Base-by-base conservation (phyloP, 2,888 invertebrate genomes). In the Drosophila mimetica region DNA sequence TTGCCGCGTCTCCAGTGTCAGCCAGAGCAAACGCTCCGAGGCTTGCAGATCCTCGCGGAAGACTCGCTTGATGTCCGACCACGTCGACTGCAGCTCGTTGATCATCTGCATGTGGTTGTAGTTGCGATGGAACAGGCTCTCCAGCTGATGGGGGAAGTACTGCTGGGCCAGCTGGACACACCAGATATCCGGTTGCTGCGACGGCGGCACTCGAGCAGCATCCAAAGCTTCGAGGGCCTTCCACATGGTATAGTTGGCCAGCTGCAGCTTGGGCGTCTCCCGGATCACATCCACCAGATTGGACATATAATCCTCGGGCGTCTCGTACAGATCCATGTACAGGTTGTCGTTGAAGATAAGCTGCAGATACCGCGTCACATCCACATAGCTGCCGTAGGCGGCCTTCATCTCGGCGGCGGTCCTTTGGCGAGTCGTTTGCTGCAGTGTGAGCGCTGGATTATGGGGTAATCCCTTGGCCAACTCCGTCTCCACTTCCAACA, bases 171-270 rank as follows among this genome's bases (percentile, higher is more conserved):
- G 78, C 34, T 87, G 81, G 5, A 90, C 79, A 41, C 91, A 91
- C 76, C 90, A 89, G 4, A 78, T 77, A 2, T 75, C 76, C 1
- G 76, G 76, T 61, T 83, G 76, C 9, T 81, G 79, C 0, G 51
- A 16, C 0, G 16, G 42, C 4, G 81, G 79, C 2, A 84, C 76
- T 0, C 78, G 74, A 2, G 86, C 84, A 8, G 78, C 76, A n/a
- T 90, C 89, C 13, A 91, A 70, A 4, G 78, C 79, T n/a, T 88
- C 77, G 39, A 91, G 37, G 0, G 89, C 83, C 0, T 90, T 88
- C 89, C 91, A 91, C 77, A 91, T 91, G 0, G 91, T 90, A 7
- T 91, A 91, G 52, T 91, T 91, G 34, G 91, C 91, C 50, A 91
- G 74, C 6, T 86, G 79, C 2, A 90, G 59, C 34, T 91, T 91